Evolutionary conservation across 2,888 invertebrate species (phyloP), one percentile per base, ranked within the genome.

Genomic region (Linyphia triangularis): DNA sequence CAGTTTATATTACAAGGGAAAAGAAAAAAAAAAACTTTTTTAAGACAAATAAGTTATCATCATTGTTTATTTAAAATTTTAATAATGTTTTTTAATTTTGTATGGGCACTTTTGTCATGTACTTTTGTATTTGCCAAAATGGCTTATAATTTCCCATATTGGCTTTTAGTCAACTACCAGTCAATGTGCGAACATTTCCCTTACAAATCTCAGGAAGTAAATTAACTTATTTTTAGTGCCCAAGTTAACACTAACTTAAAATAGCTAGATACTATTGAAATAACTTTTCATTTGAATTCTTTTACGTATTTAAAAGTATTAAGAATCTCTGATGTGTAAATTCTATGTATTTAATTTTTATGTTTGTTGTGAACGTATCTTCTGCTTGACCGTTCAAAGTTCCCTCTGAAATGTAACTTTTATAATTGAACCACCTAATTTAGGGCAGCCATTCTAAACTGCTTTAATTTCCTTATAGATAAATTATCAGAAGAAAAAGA

Each of bases 361-460:
- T 78, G 78, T 78, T 65, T 65, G 65, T 19, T 78, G 78, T 78
- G 65, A 22, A 30, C 65, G 78, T 78, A 28, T 65, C 37, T 65
- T 28, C 43, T 26, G 61, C 65, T 78, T 78, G 65, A 75, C 61
- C 61, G 37, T 61, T 33, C 61, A 61, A 77, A 63, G 75, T 77
- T 61, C 75, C 67, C 61, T 77, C 75, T 77, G 51, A 51, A 51
- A 51, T 51, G 51, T n/a, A 13, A 51, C 51, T 51, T 51, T 51
- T 51, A n/a, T 13, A 51, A 51, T 51, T n/a, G n/a, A 51, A 51
- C 13, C n/a, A n/a, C 9, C 3, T 51, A 51, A 51, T 33, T 33
- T 33, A 33, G 51, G 51, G n/a, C n/a, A 51, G 51, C n/a, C 51
- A 51, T n/a, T 51, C 51, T 51, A 51, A 51, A 51, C 51, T 51